phyloP scores from a whole-genome alignment of 2,888 invertebrate genomes.

The Agrotis exclamationis region DNA sequence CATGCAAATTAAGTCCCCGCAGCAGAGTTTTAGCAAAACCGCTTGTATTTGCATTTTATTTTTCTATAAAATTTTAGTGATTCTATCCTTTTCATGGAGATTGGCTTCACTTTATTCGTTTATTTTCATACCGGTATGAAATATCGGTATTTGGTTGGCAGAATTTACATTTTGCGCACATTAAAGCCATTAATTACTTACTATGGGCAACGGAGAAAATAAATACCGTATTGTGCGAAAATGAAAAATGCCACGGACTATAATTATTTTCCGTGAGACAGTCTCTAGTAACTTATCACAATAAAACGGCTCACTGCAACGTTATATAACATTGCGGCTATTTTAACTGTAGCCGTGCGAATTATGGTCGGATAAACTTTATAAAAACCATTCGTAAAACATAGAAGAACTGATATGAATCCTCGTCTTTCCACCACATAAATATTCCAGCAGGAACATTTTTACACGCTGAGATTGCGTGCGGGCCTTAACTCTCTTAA shows the following conservation, averaged over 20 bases:
- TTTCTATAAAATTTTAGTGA: conserved; percentile 25
- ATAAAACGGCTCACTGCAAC: conserved; percentile 51
- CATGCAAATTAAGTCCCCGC: conserved; percentile 27
- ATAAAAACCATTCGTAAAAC: conserved; percentile 53
- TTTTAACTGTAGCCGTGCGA: conserved; percentile 40
- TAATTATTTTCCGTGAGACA: conserved; percentile 32
- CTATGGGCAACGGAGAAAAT: conserved; percentile 38
- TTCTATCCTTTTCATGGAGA: conserved; percentile 34
- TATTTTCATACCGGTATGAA: conserved; percentile 30
- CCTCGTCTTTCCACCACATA: conserved; percentile 72
- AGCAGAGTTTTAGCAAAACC: conserved; percentile 5
- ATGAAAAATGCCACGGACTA: conserved; percentile 40
- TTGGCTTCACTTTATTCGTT: conserved; percentile 33
- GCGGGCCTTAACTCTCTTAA: conserved; percentile 83
- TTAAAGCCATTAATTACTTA: conserved; percentile 50
- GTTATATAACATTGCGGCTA: conserved; percentile 57
- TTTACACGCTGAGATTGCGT: conserved; percentile 84
- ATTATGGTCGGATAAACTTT: conserved; percentile 51
- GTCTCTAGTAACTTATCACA: conserved; percentile 48
- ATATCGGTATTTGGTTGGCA: conserved; percentile 18
- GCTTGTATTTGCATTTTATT: conserved; percentile 28
- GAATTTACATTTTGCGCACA: conserved; percentile 45
- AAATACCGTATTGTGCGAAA: conserved; percentile 43
- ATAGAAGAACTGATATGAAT: conserved; percentile 70
- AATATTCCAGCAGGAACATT: conserved; percentile 77